Conservation (phyloP, 2,113 vertebrate species). For the Phyllostomus discolor region DNA sequence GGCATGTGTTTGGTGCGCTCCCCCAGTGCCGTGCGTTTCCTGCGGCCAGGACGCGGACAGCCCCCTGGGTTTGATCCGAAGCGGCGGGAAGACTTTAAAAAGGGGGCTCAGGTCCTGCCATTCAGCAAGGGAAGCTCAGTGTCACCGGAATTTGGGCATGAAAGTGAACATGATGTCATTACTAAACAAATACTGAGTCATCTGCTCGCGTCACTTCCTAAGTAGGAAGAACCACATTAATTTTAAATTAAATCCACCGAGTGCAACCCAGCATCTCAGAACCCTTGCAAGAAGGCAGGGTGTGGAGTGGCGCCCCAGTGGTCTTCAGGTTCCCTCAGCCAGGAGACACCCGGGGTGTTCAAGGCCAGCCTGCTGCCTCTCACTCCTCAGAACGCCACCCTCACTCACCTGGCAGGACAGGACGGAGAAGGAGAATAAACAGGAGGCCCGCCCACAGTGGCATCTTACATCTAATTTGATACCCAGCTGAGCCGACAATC, state of each 20-base stretch:
- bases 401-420: neutral
- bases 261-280: neutral
- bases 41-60: neutral
- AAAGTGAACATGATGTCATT: neutral
- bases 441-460: neutral
- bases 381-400: too few relatives aligned
- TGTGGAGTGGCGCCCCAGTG: neutral
- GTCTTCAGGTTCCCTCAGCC: neutral
- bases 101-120: neutral
- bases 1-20: neutral
- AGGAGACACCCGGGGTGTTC: neutral
- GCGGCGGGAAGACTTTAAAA: neutral
- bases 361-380: neutral
- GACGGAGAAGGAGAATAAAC: neutral
- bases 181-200: conserved; percentile 1
- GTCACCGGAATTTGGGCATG: neutral
- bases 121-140: neutral
- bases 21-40: neutral
- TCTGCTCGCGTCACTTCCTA: neutral
- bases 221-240: neutral
- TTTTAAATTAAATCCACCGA: neutral
- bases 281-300: neutral
- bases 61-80: neutral
- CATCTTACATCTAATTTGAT: neutral
- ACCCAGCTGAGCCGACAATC: neutral